Conservation (phyloP, 1,140 invertebrate species). For the Chrysoperla carnea region DNA sequence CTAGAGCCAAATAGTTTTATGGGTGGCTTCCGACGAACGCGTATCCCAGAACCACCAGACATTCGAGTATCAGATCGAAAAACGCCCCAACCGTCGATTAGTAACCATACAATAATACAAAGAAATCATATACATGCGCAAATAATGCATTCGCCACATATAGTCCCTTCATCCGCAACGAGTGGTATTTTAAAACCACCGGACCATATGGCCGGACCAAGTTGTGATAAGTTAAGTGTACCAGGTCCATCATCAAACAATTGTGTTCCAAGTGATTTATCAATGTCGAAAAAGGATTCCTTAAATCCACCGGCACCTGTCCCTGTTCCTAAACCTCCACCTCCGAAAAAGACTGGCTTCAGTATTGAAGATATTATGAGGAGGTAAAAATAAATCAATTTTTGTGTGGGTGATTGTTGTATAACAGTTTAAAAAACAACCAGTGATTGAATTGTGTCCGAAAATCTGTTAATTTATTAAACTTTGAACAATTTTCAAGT, state of each 20-base stretch:
- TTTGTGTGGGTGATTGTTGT: too few relatives aligned
- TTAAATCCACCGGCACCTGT: conserved; percentile 22
- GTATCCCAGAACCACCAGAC: conserved; percentile 11
- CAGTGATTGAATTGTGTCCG: too few relatives aligned
- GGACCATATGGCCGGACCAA: conserved; percentile 1
- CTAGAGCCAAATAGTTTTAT: conserved; percentile 11
- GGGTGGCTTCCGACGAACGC: conserved; percentile 14
- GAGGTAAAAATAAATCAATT: conserved; percentile 22
- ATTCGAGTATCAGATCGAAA: conserved; percentile 2
- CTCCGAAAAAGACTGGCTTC: conserved; percentile 40
- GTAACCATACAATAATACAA: conserved; percentile 9
- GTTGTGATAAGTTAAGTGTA: not conserved
- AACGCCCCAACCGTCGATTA: conserved; percentile 7
- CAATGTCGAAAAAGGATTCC: conserved; percentile 18
- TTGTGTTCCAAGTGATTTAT: conserved; percentile 17
- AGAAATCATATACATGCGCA: conserved; percentile 4
- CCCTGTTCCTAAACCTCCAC: conserved; percentile 24
- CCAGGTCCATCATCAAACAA: conserved; percentile 7
- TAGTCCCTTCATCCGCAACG: not conserved
- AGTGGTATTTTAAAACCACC: not conserved
- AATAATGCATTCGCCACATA: not conserved
- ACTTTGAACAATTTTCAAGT: too few relatives aligned
- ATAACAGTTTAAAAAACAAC: too few relatives aligned
- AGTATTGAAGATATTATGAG: conserved; percentile 59
- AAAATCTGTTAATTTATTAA: too few relatives aligned